Evolutionary conservation across 1,140 invertebrate genomes (phyloP), one percentile per base, ranked within the genome.

Genomic region (Ceratoteleas bidentatus): DNA sequence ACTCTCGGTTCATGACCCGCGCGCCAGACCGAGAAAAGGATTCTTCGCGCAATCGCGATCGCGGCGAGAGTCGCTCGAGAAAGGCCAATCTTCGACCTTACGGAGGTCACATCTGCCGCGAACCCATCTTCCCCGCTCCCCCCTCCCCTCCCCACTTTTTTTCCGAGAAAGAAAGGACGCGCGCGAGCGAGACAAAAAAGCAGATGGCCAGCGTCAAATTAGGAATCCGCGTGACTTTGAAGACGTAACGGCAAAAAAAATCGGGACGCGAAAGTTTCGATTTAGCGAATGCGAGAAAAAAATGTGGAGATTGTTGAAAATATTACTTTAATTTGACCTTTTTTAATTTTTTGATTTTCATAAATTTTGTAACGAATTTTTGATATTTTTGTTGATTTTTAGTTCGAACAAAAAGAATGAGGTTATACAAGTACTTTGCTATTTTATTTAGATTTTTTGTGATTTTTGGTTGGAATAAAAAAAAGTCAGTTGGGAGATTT

Each of bases 51-150:
- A 70, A 81, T 81, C 77, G 66, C 54, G 70, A 75, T 70, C 64
- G 73, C 83, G 74, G 75, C 16, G 72, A 52, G 68, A 80, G 82
- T 69, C 77, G 61, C 66, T 77, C 77, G 77, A 74, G 75, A 81
- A 78, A 84, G 82, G 70, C 77, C 81, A 65, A 81, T 81, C 78
- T 79, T 81, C 82, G 82, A 84, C 82, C 82, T 84, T 76, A 75
- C 62, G 58, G 69, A 79, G 81, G 82, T 80, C 77, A 80, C 73
- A 80, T 72, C 66, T 76, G 69, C 52, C 64, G 80, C 53, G 53
- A 24, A 24, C 24, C 24, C 24, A 24, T 24, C 40, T 36, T 10
- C 58, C 47, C n/a, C 11, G n/a, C n/a, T n/a, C n/a, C 0, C 49
- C 4, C 13, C 15, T 10, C 9, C 47, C 52, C 1, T n/a, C 40